phyloP scores from a whole-genome alignment of 2,113 vertebrate species.

The Ancistrus triradiatus region DNA sequence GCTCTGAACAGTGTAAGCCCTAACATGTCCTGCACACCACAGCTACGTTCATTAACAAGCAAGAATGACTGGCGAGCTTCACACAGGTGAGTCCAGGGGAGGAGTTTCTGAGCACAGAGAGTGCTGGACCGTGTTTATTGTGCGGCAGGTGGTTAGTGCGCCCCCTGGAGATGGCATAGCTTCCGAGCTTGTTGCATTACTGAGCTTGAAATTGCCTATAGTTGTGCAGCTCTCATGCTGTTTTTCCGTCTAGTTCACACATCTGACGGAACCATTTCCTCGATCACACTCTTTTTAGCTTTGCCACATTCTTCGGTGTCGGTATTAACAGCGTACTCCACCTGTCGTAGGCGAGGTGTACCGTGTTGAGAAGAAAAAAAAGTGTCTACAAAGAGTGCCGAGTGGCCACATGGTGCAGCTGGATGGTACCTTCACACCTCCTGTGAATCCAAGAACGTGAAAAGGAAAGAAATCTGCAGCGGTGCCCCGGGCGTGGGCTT shows the following conservation, averaged over 20 bases:
- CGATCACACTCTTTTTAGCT: background rate
- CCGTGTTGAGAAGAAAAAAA: background rate
- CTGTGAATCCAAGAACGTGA: constrained; percentile 30
- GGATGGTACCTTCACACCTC: constrained; percentile 37
- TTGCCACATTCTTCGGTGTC: background rate
- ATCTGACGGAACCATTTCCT: constrained; percentile 16
- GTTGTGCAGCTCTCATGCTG: constrained; percentile 5
- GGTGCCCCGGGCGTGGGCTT: constrained; percentile 46
- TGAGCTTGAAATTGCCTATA: background rate
- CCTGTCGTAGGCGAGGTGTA: constrained; percentile 6
- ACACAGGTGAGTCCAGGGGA: no score
- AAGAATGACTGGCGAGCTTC: no score
- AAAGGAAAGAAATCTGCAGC: constrained; percentile 27
- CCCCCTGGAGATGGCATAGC: constrained; percentile 9
- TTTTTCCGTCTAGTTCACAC: background rate
- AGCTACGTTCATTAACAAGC: no score
- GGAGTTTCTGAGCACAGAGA: no score
- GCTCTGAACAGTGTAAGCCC: no score
- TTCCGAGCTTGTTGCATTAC: no score
- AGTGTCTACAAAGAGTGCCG: constrained; percentile 19
- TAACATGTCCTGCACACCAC: no score
- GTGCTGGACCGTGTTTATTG: background rate
- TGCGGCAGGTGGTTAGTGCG: constrained; percentile 9
- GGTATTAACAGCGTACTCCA: constrained; percentile 15
- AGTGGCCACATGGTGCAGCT: constrained; percentile 36